Percentiles rank a stretch among this genome's conserved stretches.
Conservation (phyloP, 2,113 vertebrate species). For the Sylvia atricapilla region DNA sequence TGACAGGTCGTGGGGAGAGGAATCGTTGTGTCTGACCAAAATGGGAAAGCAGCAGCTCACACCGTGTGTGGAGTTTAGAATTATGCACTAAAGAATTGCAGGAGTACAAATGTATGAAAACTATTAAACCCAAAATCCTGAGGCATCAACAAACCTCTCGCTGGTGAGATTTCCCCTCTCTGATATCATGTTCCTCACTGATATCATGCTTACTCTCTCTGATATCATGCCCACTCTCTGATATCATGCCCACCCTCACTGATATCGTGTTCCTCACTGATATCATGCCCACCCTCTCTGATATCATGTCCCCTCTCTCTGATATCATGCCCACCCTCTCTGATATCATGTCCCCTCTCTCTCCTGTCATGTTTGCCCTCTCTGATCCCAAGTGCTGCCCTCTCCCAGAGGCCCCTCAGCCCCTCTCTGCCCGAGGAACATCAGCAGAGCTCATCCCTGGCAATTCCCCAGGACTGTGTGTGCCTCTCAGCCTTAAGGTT, state of each 20-base stretch:
- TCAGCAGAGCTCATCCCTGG: neutral
- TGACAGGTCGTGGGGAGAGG: fast-evolving
- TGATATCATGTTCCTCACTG: neutral
- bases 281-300: neutral
- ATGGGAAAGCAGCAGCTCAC: neutral
- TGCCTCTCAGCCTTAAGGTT: neutral
- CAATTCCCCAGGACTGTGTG: neutral
- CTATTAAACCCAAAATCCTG: neutral
- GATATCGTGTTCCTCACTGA: too few species aligned
- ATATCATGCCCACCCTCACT: fast-evolving
- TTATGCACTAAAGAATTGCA: fast-evolving
- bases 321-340: too few species aligned
- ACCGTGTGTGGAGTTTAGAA: neutral
- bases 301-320: neutral
- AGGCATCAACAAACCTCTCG: neutral
- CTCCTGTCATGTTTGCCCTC: neutral
- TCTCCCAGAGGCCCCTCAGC: neutral
- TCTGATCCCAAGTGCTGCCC: neutral
- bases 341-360: neutral
- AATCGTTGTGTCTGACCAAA: neutral
- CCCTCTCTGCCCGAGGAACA: neutral
- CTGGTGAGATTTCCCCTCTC: neutral
- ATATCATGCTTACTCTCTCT: too few species aligned
- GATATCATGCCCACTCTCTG: too few species aligned
- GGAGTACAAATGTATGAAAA: neutral